Evolutionary conservation across 2,113 vertebrate genomes (phyloP), one percentile per base, ranked within the genome.

Genomic region (Dunckerocampus dactyliophorus): DNA sequence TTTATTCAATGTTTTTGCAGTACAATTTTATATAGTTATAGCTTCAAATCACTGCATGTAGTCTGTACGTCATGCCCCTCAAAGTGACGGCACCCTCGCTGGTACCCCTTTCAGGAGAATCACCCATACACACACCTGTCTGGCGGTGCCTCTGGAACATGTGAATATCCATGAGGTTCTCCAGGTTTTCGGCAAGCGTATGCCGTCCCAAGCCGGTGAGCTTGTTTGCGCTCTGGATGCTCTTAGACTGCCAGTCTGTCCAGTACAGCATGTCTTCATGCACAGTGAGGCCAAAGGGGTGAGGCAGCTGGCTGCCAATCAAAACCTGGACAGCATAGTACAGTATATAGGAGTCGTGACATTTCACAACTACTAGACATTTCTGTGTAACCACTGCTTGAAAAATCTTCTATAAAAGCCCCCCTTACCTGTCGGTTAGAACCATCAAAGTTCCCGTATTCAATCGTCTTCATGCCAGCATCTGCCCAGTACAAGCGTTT

Each of bases 171-270:
- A 99, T 99, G 64, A 99, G 94, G 79, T 98, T 98, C 85, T 99
- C 96, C 82, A 99, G 88, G 81, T 98, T 98, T 76, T 95, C 94
- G 5, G 93, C 92, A 59, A 98, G 88, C 0, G 91, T 95, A 67
- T 89, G 88, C 21, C 95, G 91, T n/a, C 89, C 91, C 76, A 93
- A 81, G 10, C 96, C 97, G 0, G 91, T 96, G 54, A 90, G 85
- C 63, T 95, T 95, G 49, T 96, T 89, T 0, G 95, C 96, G 0
- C 94, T 96, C 89, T 98, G 94, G 77, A 99, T 98, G 85, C 94
- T 99, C 86, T 99, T 99, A 39, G 94, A 93, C 81, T 98, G 95
- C 97, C 97, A 99, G 87, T 99, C 97, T 0, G 97, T 99, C 97
- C 97, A 99, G 88, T 94, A 99, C 81, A 99, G 92, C 80, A 91